These are phyloP conservation scores for Onychorhynchus coronatus DNA, from an alignment of 2,113 vertebrate genomes.

Conservation along the genomic window DNA sequence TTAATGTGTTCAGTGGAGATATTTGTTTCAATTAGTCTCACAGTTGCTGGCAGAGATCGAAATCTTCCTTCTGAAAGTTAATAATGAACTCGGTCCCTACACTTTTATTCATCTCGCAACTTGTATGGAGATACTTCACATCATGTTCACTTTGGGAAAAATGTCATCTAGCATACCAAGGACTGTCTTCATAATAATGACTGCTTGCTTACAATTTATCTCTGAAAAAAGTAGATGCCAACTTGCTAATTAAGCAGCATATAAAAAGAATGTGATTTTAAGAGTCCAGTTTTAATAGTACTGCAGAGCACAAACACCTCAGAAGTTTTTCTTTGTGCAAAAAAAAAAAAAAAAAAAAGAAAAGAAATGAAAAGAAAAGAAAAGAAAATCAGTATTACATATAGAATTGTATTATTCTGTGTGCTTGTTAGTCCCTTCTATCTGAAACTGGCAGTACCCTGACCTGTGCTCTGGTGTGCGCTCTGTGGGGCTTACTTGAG, in stretches of 20 bases:
- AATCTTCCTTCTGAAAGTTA: neutral
- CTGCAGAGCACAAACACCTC: neutral
- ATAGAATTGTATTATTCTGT: neutral
- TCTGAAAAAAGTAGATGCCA: neutral
- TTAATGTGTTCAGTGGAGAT: neutral
- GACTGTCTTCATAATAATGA: neutral
- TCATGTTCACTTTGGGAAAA: neutral
- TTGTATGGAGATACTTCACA: neutral
- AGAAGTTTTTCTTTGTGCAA: neutral
- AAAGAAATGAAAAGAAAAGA: too few relatives aligned
- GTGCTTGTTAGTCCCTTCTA: neutral
- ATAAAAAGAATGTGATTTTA: neutral
- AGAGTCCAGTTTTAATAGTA: neutral
- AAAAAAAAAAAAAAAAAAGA: neutral
- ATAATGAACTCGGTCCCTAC: neutral
- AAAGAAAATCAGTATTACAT: neutral
- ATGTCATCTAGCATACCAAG: neutral
- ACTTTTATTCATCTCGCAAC: neutral
- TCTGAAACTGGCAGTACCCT: neutral
- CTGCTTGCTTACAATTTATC: neutral
- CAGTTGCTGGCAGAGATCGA: neutral
- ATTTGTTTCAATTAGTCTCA: constrained; percentile 20
- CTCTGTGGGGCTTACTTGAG: rapidly evolving
- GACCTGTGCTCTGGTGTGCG: neutral
- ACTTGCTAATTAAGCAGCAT: neutral